Evolutionary conservation across 1,140 invertebrate species (phyloP), one percentile per base, ranked within the genome.

Genomic region (Stenopsyche tienmushanensis): DNA sequence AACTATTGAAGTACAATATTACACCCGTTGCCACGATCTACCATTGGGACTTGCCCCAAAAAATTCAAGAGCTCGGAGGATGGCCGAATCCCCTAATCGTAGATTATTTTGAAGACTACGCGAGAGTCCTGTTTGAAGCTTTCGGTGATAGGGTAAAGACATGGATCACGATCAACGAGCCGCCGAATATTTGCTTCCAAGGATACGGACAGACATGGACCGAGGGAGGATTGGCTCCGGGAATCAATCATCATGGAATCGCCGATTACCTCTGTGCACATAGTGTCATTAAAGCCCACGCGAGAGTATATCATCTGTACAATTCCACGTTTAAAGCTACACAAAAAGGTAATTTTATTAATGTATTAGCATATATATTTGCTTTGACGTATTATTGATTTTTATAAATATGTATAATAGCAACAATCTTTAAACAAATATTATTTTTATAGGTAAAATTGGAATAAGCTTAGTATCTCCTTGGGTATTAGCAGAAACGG

Each of bases 141-240:
- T 83, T 83, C 63, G 84, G 84, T 0, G 79, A 83, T 74, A 76
- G 82, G n/a, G 62, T 74, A 0, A 72, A 73, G 24, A 50, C 66
- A n/a, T 84, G 81, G 81, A 70, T 82, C 1, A 83, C 82, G 0
- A 79, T 85, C 66, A 84, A 83, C 72, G 82, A 84, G 71, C 80
- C 83, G 0, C 70, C 75, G 0, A 73, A 75, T 1, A 77, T 80
- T 71, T 79, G 79, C 53, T 71, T 73, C 8, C 44, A 60, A 15
- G 72, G 71, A 20, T 83, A 83, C 54, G 79, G 78, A 0, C 79
- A 80, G 0, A 72, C 74, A 25, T 81, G 81, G 23, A 75, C 77
- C 0, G 63, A 60, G 29, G 71, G 60, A 3, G 55, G 64, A 1
- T 72, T 72, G 44, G 71, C 73, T 29, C 78, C 79, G 0, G 79